Conservation (phyloP, 30 jellyfish, hydroid and myxozoan species). For the Nemopilema nomurai region DNA sequence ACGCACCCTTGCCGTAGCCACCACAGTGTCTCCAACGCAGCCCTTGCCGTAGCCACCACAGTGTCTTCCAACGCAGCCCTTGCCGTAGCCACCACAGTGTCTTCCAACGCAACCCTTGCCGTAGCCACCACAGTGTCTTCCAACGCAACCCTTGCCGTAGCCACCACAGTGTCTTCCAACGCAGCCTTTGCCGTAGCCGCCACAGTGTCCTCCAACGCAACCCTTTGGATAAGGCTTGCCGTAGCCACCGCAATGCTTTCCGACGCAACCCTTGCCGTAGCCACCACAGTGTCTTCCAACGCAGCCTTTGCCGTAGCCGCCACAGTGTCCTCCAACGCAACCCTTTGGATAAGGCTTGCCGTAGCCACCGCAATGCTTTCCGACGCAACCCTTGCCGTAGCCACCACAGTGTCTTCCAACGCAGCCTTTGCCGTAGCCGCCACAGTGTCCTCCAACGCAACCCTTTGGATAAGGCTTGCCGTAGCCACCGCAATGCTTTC, state of each 20-base stretch:
- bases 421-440: neutral
- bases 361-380: neutral
- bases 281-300: neutral
- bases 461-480: neutral
- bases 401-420: neutral
- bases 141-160: neutral
- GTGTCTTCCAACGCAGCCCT: neutral
- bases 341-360: slow-evolving; percentile 1
- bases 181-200: neutral
- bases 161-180: neutral
- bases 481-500: neutral
- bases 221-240: neutral
- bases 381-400: neutral
- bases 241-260: neutral
- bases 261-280: neutral
- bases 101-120: slow-evolving; percentile 2
- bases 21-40: slow-evolving; percentile 1
- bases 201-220: slow-evolving; percentile 1
- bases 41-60: neutral
- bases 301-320: neutral
- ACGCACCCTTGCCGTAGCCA: slow-evolving; percentile 1
- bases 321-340: slow-evolving; percentile 1
- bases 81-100: slow-evolving; percentile 1
- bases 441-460: neutral
- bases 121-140: neutral